These are phyloP conservation scores for Lottia gigantea DNA, from an alignment of 2,888 invertebrate species.

Conservation along the genomic window DNA sequence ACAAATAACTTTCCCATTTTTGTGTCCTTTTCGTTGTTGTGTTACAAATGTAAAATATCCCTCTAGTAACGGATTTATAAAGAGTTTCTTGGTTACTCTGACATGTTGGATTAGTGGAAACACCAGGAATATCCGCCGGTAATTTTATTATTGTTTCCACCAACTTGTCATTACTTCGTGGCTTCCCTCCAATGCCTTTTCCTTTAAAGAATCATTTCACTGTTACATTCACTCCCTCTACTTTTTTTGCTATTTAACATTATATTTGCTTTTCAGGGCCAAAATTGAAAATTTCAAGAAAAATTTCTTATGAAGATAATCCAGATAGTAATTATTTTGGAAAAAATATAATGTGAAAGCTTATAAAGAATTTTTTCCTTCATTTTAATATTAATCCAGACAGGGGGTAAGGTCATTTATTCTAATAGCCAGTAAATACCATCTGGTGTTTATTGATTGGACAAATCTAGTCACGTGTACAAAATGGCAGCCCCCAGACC, in stretches of 20 bases:
- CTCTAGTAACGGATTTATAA: too few relatives aligned
- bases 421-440: constrained; percentile 10
- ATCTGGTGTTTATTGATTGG: constrained; percentile 26
- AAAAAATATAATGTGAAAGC: too few relatives aligned
- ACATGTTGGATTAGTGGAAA: too few relatives aligned
- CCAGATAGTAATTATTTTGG: too few relatives aligned
- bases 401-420: too few relatives aligned
- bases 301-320: neutral
- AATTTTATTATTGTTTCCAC: too few relatives aligned
- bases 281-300: neutral
- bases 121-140: too few relatives aligned
- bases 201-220: neutral
- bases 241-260: too few relatives aligned
- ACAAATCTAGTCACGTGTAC: constrained; percentile 40
- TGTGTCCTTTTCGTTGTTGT: neutral
- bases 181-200: constrained; percentile 7
- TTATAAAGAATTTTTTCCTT: neutral
- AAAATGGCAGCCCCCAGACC: constrained; percentile 60
- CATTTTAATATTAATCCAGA: neutral
- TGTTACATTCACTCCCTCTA: constrained; percentile 2
- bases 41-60: too few relatives aligned
- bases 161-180: neutral
- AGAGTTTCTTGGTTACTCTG: too few relatives aligned
- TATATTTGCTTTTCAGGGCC: too few relatives aligned
- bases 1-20: neutral